Evolutionary conservation across 2,113 vertebrate genomes (phyloP).

Genomic region (Toxostoma redivivum): DNA sequence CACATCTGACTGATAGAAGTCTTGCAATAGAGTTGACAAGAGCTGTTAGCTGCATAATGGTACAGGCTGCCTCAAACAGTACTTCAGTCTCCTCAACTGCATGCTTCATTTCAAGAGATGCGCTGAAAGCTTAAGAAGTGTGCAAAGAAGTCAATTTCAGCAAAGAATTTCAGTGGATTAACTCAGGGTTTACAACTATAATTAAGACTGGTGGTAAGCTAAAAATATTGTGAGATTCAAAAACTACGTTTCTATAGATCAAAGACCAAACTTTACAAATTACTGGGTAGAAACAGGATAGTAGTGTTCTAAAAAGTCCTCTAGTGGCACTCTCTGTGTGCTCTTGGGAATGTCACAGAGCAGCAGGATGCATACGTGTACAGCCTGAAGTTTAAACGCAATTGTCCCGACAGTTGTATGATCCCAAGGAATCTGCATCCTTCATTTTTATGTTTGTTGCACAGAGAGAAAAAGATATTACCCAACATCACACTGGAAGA

Average conservation of each 20-base stretch:
- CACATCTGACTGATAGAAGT: neutral
- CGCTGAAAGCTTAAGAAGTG: neutral
- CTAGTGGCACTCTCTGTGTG: neutral
- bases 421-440: neutral
- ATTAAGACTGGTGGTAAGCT: neutral
- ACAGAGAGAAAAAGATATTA: neutral
- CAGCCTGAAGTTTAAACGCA: neutral
- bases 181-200: neutral
- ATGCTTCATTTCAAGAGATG: neutral
- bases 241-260: neutral
- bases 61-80: neutral
- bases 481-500: neutral
- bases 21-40: neutral
- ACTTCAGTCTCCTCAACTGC: neutral
- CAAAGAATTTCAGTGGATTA: neutral
- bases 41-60: neutral
- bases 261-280: neutral
- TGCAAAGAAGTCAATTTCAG: neutral
- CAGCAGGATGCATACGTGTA: fast-evolving
- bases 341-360: neutral
- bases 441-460: neutral
- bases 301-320: neutral
- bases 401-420: neutral
- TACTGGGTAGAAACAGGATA: neutral
- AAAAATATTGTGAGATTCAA: neutral